Evolutionary conservation across 2,113 vertebrate species (phyloP), one percentile per base, ranked within the genome.

Genomic region (Rhombomys opimus): DNA sequence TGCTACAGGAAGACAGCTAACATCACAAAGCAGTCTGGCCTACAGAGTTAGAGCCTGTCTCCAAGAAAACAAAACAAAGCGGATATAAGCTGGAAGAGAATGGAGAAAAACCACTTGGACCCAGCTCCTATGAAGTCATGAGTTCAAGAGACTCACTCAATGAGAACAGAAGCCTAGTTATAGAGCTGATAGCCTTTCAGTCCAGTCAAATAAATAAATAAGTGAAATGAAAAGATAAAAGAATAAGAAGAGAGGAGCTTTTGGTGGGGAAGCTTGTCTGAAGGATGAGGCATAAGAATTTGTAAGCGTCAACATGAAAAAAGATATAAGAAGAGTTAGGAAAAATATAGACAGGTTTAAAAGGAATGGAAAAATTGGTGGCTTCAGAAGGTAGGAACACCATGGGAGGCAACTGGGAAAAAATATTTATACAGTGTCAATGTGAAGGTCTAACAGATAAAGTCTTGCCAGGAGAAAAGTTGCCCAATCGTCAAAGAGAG

Each of bases 401-500:
- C 32, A 73, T 30, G 8, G 35, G 57, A 96, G 52, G 41, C 11
- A 94, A 93, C 10, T 50, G 30, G 70, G 54, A 54, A 90, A 86
- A 87, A 72, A 77, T 3, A 54, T 57, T 89, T 93, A 73, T 68
- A 78, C 46, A 96, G 57, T n/a, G 54, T 73, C 63, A 96, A 81
- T 46, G 68, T 2, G 82, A 77, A 5, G 38, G 7, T 70, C 78
- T 54, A 65, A 63, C 46, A 90, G 67, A 96, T 27, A 72, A 97
- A 84, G 20, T 52, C 41, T 70, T n/a, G 41, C 52, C 50, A 88
- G 20, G 52, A 6, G 61, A 76, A 95, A 72, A 67, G 81, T 9
- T 90, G 72, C 50, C 87, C 52, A 70, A 15, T 87, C 80, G 50
- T 38, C n/a, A 89, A 93, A 76, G 72, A 96, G n/a, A 93, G 59